phyloP scores from a whole-genome alignment of 2,797 vertebrate species.

The Anolis apletophallus region DNA sequence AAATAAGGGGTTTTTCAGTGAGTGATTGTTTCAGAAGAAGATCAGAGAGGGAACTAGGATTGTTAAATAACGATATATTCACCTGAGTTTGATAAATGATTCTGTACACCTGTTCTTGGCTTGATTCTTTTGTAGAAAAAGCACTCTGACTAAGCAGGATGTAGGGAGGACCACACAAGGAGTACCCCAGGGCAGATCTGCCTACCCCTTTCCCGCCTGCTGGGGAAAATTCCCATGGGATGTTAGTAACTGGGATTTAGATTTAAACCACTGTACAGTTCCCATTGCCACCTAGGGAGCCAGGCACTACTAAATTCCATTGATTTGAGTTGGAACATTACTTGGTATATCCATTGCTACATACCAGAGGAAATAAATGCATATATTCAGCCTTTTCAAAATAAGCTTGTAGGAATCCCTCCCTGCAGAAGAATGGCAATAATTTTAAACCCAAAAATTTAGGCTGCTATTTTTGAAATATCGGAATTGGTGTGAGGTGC shows the following conservation, averaged over 20 bases:
- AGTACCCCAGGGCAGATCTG: neutral
- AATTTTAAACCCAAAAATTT: neutral
- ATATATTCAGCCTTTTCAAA: neutral
- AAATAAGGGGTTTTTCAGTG: neutral
- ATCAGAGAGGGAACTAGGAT: neutral
- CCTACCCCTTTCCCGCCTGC: no score
- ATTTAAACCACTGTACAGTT: no score
- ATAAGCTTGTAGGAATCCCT: neutral
- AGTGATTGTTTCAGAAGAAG: conserved; percentile 14
- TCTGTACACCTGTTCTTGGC: neutral
- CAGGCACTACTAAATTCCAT: neutral
- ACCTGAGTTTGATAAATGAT: neutral
- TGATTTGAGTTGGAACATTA: neutral
- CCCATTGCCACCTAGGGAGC: no score
- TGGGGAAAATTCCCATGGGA: no score
- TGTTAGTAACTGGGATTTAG: no score
- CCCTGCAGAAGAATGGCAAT: neutral
- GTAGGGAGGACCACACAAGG: neutral
- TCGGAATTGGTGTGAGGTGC: neutral
- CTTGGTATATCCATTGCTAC: neutral
- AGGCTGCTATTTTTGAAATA: neutral
- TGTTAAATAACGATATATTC: neutral
- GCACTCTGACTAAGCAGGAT: neutral
- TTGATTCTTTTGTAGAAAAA: neutral
- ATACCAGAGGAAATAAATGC: neutral